These are phyloP conservation scores for Clarias platycephalus DNA, from an alignment of 2,797 vertebrate species.

Conservation along the genomic window DNA sequence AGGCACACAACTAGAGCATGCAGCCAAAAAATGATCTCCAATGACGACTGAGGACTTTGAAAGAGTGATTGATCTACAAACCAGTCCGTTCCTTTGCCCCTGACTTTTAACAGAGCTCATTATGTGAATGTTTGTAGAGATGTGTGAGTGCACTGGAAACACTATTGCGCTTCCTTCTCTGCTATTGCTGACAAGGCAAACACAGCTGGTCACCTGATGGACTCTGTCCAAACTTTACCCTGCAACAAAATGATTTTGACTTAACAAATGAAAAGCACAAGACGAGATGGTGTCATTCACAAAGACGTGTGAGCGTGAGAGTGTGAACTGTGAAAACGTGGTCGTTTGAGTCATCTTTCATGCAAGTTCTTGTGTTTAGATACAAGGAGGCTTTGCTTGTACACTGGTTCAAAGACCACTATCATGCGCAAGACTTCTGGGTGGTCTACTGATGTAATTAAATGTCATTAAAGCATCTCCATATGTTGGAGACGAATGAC, in stretches of 20 bases:
- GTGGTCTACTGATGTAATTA: conserved; percentile 74
- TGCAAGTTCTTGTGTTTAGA: conserved; percentile 33
- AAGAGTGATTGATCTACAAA: not conserved
- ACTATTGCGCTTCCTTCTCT: conserved; percentile 31
- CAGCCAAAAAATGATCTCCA: not conserved
- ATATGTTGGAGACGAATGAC: conserved; percentile 61
- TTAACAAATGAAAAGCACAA: conserved; percentile 31
- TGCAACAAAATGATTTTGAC: conserved; percentile 41
- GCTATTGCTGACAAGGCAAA: conserved; percentile 55
- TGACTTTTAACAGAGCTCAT: conserved; percentile 11
- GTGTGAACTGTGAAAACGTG: conserved; percentile 15
- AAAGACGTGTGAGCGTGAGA: not conserved
- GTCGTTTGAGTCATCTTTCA: conserved; percentile 9
- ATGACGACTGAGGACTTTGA: not conserved
- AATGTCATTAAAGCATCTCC: conserved; percentile 60
- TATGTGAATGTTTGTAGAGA: conserved; percentile 33
- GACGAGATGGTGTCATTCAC: not conserved
- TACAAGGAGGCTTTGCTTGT: conserved; percentile 38
- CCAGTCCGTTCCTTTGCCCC: not conserved
- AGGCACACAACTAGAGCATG: not conserved
- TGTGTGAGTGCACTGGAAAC: conserved; percentile 34
- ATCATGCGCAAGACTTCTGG: conserved; percentile 70
- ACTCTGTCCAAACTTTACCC: conserved; percentile 54
- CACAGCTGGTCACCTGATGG: conserved; percentile 69
- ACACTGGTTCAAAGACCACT: conserved; percentile 41